Conservation (phyloP, 1,140 invertebrate genomes). For the Lerema accius region DNA sequence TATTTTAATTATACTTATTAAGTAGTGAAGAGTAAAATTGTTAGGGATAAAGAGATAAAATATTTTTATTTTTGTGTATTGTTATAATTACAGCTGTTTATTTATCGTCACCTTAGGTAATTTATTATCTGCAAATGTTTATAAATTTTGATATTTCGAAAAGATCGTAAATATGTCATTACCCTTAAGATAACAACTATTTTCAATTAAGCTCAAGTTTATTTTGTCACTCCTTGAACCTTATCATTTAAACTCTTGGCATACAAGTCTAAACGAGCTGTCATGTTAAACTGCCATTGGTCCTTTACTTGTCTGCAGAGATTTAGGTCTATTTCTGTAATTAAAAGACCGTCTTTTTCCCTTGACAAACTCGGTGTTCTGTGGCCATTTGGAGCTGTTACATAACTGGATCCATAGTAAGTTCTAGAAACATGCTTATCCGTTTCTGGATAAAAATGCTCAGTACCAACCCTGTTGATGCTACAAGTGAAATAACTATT, state of each 20-base stretch:
- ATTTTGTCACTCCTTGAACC: too few relatives aligned
- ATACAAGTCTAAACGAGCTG: conserved; percentile 95
- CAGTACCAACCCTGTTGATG: conserved; percentile 98
- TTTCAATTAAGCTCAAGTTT: too few relatives aligned
- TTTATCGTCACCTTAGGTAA: not conserved
- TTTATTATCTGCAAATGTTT: too few relatives aligned
- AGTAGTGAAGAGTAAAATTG: too few relatives aligned
- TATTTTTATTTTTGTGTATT: too few relatives aligned
- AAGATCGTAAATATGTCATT: too few relatives aligned
- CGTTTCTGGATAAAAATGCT: conserved; percentile 96
- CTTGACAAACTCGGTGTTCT: conserved; percentile 95
- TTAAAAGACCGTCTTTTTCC: conserved; percentile 92
- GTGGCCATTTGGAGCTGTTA: conserved; percentile 95
- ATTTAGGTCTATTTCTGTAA: conserved; percentile 97
- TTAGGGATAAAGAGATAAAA: too few relatives aligned
- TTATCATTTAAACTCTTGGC: conserved; percentile 79
- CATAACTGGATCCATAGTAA: conserved; percentile 98
- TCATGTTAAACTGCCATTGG: conserved; percentile 97
- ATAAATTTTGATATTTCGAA: too few relatives aligned
- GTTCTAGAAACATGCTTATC: conserved; percentile 93
- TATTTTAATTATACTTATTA: too few relatives aligned
- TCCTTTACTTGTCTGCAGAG: conserved; percentile 97
- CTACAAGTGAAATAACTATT: conserved; percentile 97
- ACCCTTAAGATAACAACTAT: too few relatives aligned
- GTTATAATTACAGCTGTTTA: too few relatives aligned